phyloP scores from a whole-genome alignment of 2,888 invertebrate species.

The Amiota mariae region DNA sequence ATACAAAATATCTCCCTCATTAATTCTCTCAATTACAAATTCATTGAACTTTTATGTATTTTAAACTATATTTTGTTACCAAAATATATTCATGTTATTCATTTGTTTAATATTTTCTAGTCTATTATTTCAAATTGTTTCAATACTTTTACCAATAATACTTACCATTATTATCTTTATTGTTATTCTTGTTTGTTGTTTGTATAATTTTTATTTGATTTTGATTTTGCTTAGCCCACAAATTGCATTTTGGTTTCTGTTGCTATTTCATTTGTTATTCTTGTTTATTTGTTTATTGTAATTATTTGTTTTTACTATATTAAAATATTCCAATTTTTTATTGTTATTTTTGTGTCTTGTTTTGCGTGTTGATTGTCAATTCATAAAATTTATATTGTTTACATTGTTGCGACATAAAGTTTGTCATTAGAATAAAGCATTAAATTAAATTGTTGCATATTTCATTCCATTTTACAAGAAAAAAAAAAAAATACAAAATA shows the following conservation, averaged over 20 bases:
- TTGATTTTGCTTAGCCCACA: neutral
- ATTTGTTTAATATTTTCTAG: neutral
- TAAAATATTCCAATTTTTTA: neutral
- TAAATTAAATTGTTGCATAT: conserved; percentile 20
- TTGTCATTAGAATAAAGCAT: conserved; percentile 8
- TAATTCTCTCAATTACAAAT: too few relatives aligned
- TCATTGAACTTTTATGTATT: too few relatives aligned
- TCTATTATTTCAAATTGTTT: neutral
- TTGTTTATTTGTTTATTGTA: neutral
- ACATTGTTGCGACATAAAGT: conserved; percentile 11
- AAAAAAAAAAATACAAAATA: too few relatives aligned
- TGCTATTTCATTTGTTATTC: neutral
- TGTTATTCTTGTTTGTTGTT: neutral
- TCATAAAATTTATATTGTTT: neutral
- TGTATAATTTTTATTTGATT: neutral
- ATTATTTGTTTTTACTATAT: neutral
- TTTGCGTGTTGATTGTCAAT: neutral
- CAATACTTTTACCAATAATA: neutral
- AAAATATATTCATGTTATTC: neutral
- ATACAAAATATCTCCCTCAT: too few relatives aligned
- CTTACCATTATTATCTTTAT: neutral
- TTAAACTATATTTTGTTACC: too few relatives aligned
- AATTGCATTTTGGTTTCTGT: neutral
- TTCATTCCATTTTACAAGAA: too few relatives aligned
- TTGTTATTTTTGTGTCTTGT: neutral